Percentiles rank a stretch among this genome's conserved stretches.
Evolutionary conservation across 2,113 vertebrate genomes (phyloP).

Genomic region (Gymnobelideus leadbeateri): DNA sequence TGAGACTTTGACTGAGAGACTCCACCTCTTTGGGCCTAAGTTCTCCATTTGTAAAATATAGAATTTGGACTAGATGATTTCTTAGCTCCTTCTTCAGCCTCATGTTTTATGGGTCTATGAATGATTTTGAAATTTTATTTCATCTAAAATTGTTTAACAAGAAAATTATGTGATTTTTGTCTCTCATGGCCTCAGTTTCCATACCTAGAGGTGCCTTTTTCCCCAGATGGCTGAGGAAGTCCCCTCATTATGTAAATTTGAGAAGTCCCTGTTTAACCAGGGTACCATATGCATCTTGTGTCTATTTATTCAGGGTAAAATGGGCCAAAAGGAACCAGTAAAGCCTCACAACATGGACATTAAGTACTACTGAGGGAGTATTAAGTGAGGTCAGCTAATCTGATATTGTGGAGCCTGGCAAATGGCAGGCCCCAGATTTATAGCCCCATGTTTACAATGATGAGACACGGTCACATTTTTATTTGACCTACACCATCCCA

Average conservation of each 20-base stretch:
- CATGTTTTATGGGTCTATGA: not conserved
- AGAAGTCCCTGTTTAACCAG: not conserved
- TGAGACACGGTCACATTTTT: constrained; percentile 41
- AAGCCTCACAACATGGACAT: not conserved
- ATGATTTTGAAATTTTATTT: not conserved
- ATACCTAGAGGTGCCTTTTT: not conserved
- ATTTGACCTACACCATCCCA: constrained; percentile 62
- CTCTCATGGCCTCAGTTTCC: not conserved
- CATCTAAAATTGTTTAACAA: not conserved
- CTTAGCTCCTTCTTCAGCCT: not conserved
- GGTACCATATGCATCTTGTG: not conserved
- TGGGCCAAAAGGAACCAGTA: not conserved
- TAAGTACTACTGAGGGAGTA: not conserved
- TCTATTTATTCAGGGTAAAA: not conserved
- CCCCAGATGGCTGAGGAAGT: not conserved
- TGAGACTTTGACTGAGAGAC: not conserved
- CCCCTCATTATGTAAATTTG: not conserved
- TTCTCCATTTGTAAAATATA: not conserved
- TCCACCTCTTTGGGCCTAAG: not conserved
- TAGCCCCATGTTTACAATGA: constrained; percentile 50
- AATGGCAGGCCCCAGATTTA: constrained; percentile 59
- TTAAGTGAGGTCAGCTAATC: constrained; percentile 24
- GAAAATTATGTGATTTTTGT: not conserved
- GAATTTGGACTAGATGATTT: not conserved
- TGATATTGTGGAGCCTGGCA: not conserved